These are phyloP conservation scores for Magallana ariakensis DNA, from an alignment of 1,140 invertebrate genomes.

Conservation along the genomic window DNA sequence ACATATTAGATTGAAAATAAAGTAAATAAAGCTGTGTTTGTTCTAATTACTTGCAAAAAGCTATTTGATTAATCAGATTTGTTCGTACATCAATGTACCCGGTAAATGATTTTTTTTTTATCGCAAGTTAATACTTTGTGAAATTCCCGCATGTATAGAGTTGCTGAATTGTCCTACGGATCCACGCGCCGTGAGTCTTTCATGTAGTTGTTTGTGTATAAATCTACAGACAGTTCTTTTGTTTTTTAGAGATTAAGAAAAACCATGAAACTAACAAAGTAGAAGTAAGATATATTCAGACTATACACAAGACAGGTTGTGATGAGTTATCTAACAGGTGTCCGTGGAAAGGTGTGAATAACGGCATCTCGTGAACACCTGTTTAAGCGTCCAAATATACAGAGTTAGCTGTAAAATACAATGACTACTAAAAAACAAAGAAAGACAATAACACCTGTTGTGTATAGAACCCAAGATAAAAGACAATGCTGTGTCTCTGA, in stretches of 20 bases:
- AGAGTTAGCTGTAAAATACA: neutral
- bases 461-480: neutral
- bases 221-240: neutral
- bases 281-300: neutral
- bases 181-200: neutral
- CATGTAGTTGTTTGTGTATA: neutral
- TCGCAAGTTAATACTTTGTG: neutral
- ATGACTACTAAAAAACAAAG: neutral
- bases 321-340: neutral
- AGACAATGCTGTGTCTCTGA: neutral
- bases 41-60: neutral
- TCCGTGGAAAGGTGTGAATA: conserved; percentile 4
- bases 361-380: neutral
- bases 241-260: conserved; percentile 7
- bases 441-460: conserved; percentile 1
- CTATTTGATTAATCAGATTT: neutral
- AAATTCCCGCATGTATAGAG: neutral
- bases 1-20: neutral
- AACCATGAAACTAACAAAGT: neutral
- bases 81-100: neutral
- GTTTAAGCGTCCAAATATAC: neutral
- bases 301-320: neutral
- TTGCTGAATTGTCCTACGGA: neutral
- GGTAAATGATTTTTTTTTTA: conserved; percentile 8
- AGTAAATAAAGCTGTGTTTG: neutral